Conservation (phyloP, 2,797 vertebrate species). For the Chlorospingus flavigularis region DNA sequence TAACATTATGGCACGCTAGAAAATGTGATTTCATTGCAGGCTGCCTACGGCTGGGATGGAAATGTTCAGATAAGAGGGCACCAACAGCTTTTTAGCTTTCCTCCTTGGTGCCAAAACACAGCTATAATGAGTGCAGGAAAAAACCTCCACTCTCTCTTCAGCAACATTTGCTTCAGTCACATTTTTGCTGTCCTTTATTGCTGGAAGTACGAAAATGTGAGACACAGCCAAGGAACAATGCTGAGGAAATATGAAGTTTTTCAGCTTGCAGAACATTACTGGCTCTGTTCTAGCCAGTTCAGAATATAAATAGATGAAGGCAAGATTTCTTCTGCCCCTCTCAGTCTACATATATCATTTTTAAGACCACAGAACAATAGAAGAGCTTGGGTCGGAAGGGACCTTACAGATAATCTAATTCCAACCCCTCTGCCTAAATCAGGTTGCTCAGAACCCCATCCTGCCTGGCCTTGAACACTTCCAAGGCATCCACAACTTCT, state of each 20-base stretch:
- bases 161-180: neutral
- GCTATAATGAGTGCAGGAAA: neutral
- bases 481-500: neutral
- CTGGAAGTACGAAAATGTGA: neutral
- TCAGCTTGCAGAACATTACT: neutral
- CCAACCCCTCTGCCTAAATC: neutral
- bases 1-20: neutral
- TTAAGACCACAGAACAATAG: neutral
- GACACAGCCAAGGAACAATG: neutral
- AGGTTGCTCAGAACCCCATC: neutral
- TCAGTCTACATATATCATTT: neutral
- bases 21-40: conserved; percentile 24
- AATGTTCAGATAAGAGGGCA: conserved; percentile 12
- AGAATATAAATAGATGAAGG: neutral
- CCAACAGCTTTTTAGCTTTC: neutral
- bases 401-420: neutral
- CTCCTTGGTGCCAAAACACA: neutral
- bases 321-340: neutral
- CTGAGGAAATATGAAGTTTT: neutral
- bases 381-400: neutral
- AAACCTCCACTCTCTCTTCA: neutral
- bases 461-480: neutral
- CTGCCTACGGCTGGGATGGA: neutral
- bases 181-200: neutral
- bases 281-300: neutral